Conservation (phyloP, 1,140 invertebrate species). For the Homarus americanus region DNA sequence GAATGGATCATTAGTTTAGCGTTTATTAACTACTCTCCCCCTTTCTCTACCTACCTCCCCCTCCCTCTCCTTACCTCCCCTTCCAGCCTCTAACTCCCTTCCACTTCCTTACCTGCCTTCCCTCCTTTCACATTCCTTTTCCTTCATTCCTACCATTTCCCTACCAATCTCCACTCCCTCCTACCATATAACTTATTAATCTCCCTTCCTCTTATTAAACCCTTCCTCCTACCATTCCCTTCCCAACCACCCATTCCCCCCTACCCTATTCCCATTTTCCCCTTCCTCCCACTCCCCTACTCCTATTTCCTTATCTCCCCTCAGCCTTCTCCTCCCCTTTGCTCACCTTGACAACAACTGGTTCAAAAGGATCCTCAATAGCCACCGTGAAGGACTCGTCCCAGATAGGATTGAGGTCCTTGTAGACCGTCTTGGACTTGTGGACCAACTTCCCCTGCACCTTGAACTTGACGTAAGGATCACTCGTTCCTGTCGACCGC, state of each 20-base stretch:
- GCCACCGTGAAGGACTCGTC: slow-evolving; percentile 97
- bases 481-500: slow-evolving; percentile 89
- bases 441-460: slow-evolving; percentile 91
- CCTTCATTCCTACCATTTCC: no score
- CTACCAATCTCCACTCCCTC: not conserved
- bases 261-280: no score
- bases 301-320: not conserved
- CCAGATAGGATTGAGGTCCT: slow-evolving; percentile 95
- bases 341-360: slow-evolving; percentile 90
- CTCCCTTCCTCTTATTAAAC: no score
- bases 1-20: no score
- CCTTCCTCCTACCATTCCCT: not conserved
- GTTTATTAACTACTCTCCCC: no score
- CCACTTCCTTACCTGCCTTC: not conserved
- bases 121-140: not conserved
- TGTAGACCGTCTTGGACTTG: slow-evolving; percentile 94
- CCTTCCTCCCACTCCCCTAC: not conserved
- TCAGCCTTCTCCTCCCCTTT: not conserved
- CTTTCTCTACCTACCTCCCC: not conserved
- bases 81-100: not conserved
- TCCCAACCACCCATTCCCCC: not conserved
- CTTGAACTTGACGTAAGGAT: slow-evolving; percentile 99
- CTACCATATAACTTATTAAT: not conserved
- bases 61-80: not conserved
- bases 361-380: slow-evolving; percentile 94